Evolutionary conservation across 2,888 invertebrate species (phyloP).

Genomic region (Dryobota labecula): DNA sequence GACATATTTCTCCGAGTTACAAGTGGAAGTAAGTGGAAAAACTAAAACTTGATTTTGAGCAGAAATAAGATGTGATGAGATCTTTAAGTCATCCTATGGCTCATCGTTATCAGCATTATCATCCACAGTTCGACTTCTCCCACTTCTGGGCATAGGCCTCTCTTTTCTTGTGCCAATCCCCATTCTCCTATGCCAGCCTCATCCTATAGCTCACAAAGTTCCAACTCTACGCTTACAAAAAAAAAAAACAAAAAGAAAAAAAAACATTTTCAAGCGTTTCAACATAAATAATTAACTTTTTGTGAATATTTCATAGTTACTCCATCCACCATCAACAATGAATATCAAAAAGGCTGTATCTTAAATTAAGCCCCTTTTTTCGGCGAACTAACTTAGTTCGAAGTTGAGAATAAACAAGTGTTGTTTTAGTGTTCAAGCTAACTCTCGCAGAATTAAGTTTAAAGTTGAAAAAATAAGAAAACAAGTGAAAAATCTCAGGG

Average conservation of each 20-base stretch:
- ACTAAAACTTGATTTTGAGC: background rate
- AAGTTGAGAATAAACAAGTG: slow-evolving; percentile 69
- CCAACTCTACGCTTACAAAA: background rate
- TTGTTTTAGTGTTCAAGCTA: slow-evolving; percentile 68
- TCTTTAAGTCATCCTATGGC: background rate
- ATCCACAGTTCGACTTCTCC: no score
- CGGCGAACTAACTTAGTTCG: slow-evolving; percentile 60
- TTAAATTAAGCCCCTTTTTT: slow-evolving; percentile 64
- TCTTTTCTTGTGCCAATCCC: no score
- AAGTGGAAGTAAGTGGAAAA: background rate
- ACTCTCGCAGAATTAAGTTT: slow-evolving; percentile 62
- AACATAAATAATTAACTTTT: background rate
- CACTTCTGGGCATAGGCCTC: no score
- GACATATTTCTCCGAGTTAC: no score
- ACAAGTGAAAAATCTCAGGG: slow-evolving; percentile 54
- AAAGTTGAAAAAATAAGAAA: slow-evolving; percentile 62
- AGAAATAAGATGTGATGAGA: no score
- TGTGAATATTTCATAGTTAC: slow-evolving; percentile 6
- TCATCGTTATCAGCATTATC: no score
- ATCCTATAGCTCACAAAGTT: background rate
- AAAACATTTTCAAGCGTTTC: background rate
- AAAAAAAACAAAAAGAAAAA: slow-evolving; percentile 1
- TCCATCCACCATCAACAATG: slow-evolving; percentile 36
- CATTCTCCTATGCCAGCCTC: no score
- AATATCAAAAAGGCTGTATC: slow-evolving; percentile 68